Conservation (phyloP, 2,888 invertebrate species). For the Frankliniella fusca region DNA sequence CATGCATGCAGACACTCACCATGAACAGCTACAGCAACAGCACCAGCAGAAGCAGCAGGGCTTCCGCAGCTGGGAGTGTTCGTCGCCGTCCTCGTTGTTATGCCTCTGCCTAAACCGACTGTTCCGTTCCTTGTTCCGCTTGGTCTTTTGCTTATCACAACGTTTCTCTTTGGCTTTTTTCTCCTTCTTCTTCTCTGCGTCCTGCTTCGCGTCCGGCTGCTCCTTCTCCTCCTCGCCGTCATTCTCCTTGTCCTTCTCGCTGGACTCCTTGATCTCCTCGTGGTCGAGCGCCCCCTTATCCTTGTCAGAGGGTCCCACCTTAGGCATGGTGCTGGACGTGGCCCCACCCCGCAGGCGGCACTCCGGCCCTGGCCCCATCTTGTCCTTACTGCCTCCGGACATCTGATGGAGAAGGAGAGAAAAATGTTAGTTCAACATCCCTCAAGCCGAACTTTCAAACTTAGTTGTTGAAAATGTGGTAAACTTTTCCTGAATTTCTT, state of each 20-base stretch:
- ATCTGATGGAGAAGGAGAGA: constrained; percentile 35
- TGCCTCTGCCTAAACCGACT: constrained; percentile 41
- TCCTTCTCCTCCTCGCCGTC: constrained; percentile 29
- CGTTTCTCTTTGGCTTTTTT: constrained; percentile 36
- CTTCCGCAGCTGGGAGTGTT: constrained; percentile 44
- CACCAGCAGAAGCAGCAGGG: constrained; percentile 66
- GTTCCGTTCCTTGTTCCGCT: constrained; percentile 42
- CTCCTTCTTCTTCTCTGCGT: constrained; percentile 33
- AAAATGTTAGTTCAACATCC: background rate
- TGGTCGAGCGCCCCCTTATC: constrained; percentile 32
- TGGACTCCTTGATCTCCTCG: constrained; percentile 39
- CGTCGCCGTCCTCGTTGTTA: background rate
- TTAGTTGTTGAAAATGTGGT: no score
- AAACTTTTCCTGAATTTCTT: no score
- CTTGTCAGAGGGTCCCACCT: constrained; percentile 33
- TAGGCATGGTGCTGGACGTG: constrained; percentile 35
- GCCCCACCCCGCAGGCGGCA: constrained; percentile 36
- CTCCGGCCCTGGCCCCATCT: constrained; percentile 36
- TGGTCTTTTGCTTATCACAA: constrained; percentile 35
- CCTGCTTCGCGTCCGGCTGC: constrained; percentile 32
- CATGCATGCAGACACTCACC: constrained; percentile 49
- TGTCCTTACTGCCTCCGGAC: constrained; percentile 40
- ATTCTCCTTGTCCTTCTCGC: constrained; percentile 37
- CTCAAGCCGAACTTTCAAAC: no score
- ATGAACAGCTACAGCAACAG: constrained; percentile 67